Evolutionary conservation across 2,888 invertebrate genomes (phyloP).

Genomic region (Noctuana brunneofusca): DNA sequence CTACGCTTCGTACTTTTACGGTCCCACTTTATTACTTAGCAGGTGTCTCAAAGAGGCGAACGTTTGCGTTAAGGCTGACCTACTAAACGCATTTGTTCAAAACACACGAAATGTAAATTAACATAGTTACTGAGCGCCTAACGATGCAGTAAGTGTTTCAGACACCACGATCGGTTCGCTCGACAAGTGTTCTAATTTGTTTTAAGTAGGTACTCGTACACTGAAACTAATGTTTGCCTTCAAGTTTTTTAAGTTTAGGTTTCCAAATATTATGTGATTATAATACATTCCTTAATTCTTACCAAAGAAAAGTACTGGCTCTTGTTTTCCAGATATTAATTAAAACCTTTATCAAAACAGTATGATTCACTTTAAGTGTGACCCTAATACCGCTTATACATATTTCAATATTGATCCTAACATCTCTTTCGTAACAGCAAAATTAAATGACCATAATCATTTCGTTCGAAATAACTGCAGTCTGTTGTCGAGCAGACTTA

Average conservation of each 20-base stretch:
- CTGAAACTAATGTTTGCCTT: not conserved
- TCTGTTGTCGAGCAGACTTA: conserved; percentile 31
- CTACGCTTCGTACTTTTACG: conserved; percentile 37
- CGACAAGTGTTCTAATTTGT: conserved; percentile 1
- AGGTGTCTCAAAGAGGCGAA: conserved; percentile 51
- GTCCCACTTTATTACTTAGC: conserved; percentile 51
- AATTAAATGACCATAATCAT: conserved; percentile 24
- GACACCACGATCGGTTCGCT: conserved; percentile 3
- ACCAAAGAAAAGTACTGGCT: too few species aligned
- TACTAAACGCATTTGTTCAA: conserved; percentile 52
- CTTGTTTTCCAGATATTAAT: too few species aligned
- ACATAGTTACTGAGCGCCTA: conserved; percentile 13
- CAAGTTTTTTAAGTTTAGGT: too few species aligned
- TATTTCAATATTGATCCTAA: conserved; percentile 9
- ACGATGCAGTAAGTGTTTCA: conserved; percentile 7
- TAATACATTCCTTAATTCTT: too few species aligned
- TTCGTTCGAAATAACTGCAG: conserved; percentile 33
- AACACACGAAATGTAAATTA: conserved; percentile 29
- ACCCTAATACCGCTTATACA: not conserved
- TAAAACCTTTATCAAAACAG: not conserved
- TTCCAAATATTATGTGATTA: too few species aligned
- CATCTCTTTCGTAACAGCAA: conserved; percentile 18
- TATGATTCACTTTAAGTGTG: not conserved
- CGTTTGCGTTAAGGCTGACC: conserved; percentile 46
- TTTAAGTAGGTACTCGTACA: not conserved